Base-by-base conservation (phyloP, 2,113 vertebrate species). In the Proterorhinus semilunaris region DNA sequence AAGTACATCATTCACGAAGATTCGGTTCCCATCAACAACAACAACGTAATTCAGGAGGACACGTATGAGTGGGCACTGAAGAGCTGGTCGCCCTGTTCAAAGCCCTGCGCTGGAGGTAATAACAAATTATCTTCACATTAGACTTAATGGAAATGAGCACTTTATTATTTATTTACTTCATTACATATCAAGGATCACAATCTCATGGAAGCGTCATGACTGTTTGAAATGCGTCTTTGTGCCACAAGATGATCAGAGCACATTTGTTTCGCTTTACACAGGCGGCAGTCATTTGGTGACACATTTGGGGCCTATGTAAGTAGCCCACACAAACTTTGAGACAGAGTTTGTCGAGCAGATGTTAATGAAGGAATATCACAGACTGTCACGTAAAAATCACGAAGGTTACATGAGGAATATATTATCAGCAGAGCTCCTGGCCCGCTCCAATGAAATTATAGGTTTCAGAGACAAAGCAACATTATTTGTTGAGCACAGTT, bases 1-100 rank as follows among this genome's bases (percentile, higher is more conserved):
- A 98, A 93, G 64, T 99, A 99, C 87, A 95, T 98, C 82, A 96
- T 98, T 82, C 98, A 99, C 0, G 96, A 99, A 85, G 98, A 99
- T 58, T 97, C 95, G 0, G 94, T 98, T 4, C 96, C 96, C 0
- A 92, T 99, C 85, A 96, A 94, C 91, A 98, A 93, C 90, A 99
- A 99, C 91, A 98, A 99, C 0, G 95, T 99, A 6, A 95, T 99
- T 45, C 96, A 96, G 84, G 97, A 99, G 63, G 96, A 98, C 64
- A 71, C 88, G 0, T 99, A 95, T 0, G 97, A 99, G 83, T 99
- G 97, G 98, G 98, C 96, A 0, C 84, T 99, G 58, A 99, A 98
- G 92, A 99, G 93, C 72, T 99, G 98, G 98, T 98, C 97, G 0
- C 95, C 94, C 1, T 98, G 98, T 62, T 96, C 96, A 80, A 95